Conservation (phyloP, 92 coral and sea anemone species). For the Parazoanthus darwini region DNA sequence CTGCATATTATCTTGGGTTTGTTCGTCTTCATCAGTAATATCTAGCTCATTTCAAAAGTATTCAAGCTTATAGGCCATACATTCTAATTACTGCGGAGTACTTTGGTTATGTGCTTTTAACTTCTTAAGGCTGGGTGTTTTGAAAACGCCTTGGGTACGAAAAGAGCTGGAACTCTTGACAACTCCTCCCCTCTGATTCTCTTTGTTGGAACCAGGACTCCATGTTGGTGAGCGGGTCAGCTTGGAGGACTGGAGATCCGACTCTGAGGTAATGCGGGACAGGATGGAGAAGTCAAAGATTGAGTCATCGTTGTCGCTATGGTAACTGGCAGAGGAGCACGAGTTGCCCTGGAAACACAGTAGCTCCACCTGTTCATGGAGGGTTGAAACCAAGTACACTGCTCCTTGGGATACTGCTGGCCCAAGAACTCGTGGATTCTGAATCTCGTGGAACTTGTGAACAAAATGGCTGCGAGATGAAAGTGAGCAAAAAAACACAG, state of each 20-base stretch:
- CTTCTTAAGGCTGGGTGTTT: slow-evolving; percentile 54
- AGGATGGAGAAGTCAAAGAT: slow-evolving; percentile 50
- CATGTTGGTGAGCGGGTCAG: slow-evolving; percentile 65
- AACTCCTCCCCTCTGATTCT: slow-evolving; percentile 16
- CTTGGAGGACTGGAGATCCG: slow-evolving; percentile 57
- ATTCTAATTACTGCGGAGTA: slow-evolving; percentile 2
- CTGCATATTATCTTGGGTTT: too few relatives aligned
- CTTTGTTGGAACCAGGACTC: slow-evolving; percentile 56
- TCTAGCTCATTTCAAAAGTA: not conserved
- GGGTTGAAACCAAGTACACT: slow-evolving; percentile 86
- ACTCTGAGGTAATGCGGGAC: slow-evolving; percentile 42
- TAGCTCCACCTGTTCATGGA: slow-evolving; percentile 85
- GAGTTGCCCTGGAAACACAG: slow-evolving; percentile 96
- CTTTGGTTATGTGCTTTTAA: slow-evolving; percentile 12
- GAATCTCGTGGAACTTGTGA: slow-evolving; percentile 92
- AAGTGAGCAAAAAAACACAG: slow-evolving; percentile 9
- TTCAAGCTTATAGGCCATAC: not conserved
- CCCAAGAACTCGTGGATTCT: slow-evolving; percentile 91
- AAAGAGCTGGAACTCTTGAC: slow-evolving; percentile 51
- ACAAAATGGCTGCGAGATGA: slow-evolving; percentile 69
- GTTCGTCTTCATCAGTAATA: not conserved
- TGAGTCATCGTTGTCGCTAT: slow-evolving; percentile 75
- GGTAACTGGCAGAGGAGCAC: slow-evolving; percentile 64
- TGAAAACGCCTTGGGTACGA: slow-evolving; percentile 60
- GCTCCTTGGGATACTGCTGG: slow-evolving; percentile 95